Base-by-base conservation (phyloP, 2,888 invertebrate genomes). In the Leptinotarsa juncta region DNA sequence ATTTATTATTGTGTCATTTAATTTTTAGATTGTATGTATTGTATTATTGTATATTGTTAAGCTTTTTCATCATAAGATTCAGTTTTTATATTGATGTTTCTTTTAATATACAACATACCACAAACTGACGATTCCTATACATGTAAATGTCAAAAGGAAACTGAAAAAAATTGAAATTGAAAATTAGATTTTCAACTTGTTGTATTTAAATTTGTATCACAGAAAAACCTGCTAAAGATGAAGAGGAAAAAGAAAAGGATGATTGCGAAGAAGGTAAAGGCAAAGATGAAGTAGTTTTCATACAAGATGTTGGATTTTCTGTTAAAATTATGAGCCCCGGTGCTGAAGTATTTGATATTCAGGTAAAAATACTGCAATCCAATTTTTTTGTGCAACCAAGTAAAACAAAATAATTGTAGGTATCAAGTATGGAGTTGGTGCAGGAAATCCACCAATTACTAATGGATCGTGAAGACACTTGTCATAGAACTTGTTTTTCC, bases 401-500 rank as follows among this genome's bases (percentile, higher is more conserved):
- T 23, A 1, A 20, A 57, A 4, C 12, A 57, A 51, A 68, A 69
- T 48, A 55, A 50, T 72, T 72, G 26, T 48, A 95, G 95, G 95
- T 99, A 65, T 97, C 97, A 26, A 97, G 97, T 86, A 97, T 98
- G 95, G 98, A 99, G 87, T 90, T 99, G 80, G 98, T 99, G 1
- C 95, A 95, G 89, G 99, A 99, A 90, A 97, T 99, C 77, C 98
- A 99, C 88, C 99, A 99, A 89, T 91, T 99, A 78, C 89, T 99
- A 68, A 98, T 99, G 96, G 99, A 99, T 87, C 92, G 98, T 42
- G 99, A 99, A 88, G 98, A 99, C 86, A 98, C 99, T 0, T 99
- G 99, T 85, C 98, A 99, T 86, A 92, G 99, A 71, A 99, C 99
- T 1, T 99, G 99, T 86, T 99, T 99, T 88, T 97, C 97, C 0